Evolutionary conservation across 2,888 invertebrate species (phyloP).

Genomic region (Acronicta leporina): DNA sequence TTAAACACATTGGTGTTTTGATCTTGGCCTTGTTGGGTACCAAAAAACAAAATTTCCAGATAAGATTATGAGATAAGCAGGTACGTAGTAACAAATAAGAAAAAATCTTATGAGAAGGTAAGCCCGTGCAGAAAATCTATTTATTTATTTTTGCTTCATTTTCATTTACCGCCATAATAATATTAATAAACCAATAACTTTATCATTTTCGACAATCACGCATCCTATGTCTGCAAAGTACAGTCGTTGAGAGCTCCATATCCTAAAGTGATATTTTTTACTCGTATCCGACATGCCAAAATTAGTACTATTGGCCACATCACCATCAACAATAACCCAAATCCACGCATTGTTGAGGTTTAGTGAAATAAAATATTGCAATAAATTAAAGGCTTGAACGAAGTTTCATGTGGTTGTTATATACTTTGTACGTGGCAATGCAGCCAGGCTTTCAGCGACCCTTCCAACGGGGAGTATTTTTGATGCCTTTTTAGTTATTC

Average conservation of each 20-base stretch:
- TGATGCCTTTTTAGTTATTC: too few species aligned
- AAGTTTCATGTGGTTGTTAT: too few species aligned
- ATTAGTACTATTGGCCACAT: too few species aligned
- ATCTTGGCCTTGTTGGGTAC: conserved; percentile 10
- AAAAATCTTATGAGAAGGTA: conserved; percentile 10
- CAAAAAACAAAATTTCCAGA: not conserved
- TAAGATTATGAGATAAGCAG: not conserved
- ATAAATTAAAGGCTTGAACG: not conserved
- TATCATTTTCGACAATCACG: not conserved
- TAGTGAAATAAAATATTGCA: not conserved
- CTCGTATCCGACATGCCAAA: too few species aligned
- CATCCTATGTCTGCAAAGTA: not conserved
- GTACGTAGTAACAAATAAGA: conserved; percentile 6
- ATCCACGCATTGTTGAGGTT: too few species aligned
- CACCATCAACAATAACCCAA: too few species aligned
- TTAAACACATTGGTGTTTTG: not conserved
- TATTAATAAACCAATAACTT: not conserved
- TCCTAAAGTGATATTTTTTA: too few species aligned
- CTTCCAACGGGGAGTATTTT: too few species aligned
- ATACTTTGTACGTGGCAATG: too few species aligned
- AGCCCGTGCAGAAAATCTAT: not conserved
- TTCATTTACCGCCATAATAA: too few species aligned
- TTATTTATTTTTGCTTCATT: too few species aligned
- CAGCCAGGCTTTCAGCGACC: too few species aligned
- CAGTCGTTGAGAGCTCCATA: not conserved